Evolutionary conservation across 2,113 vertebrate genomes (phyloP), one percentile per base, ranked within the genome.

Genomic region (Trichechus manatus): DNA sequence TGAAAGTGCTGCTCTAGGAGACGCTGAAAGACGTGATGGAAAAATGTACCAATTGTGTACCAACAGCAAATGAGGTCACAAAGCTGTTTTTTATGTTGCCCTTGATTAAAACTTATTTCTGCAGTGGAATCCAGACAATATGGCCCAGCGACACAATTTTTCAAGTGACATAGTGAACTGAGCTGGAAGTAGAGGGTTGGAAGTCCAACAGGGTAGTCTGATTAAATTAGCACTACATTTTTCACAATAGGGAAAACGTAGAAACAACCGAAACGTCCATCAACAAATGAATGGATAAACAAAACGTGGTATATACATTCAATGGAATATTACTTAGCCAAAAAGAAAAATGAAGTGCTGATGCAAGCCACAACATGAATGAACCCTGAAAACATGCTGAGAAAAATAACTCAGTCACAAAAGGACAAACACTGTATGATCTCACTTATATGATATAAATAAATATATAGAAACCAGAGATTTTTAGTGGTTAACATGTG

Each of bases 91-190:
- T 64, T 42, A 44, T 5, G 7, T 70, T 80, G 25, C 42, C 64
- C 47, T 66, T 61, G n/a, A 68, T 68, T 92, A 92, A 94, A 96
- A 86, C 27, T 56, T 36, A 88, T 88, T 31, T 83, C 83, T 66
- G 31, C 33, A 53, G 42, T 33, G 23, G 5, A 85, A n/a, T 92
- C 53, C 53, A 87, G 78, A 80, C 75, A 63, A 87, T 25, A 78
- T 1, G 22, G 56, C 42, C 72, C 63, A 66, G 31, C 53, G 25
- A 47, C 25, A 44, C 70, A 79, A 94, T 61, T 91, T 84, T 91
- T 74, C 44, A 78, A 79, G 83, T 36, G 78, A 66, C 33, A 84
- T 2, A 3, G 42, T n/a, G 19, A n/a, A 80, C 0, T 79, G 53
- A 53, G 53, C 36, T 94, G 9, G 22, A 6, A 74, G 47, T 47